phyloP scores from a whole-genome alignment of 1,140 invertebrate genomes.

The Cyphomyrmex costatus region DNA sequence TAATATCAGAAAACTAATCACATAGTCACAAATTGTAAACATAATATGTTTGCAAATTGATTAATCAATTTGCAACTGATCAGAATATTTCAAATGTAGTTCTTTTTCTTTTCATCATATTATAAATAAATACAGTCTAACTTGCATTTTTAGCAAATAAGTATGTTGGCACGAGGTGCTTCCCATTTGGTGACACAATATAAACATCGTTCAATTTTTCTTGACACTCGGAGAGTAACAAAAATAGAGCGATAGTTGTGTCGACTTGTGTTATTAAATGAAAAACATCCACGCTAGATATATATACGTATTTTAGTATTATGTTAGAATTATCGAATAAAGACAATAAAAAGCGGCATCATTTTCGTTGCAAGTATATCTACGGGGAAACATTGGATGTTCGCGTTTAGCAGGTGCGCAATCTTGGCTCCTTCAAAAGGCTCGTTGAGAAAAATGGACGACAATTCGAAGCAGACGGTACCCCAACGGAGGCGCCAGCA shows the following conservation, averaged over 20 bases:
- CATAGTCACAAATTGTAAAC: not conserved
- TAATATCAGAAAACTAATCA: not conserved
- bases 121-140: not conserved
- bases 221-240: too few relatives aligned
- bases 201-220: too few relatives aligned
- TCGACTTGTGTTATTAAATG: too few relatives aligned
- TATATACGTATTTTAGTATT: not conserved
- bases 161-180: not conserved
- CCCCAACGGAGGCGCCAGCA: constrained; percentile 71
- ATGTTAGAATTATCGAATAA: not conserved
- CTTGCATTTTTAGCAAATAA: not conserved
- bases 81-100: not conserved
- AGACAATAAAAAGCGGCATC: not conserved
- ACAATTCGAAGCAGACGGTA: constrained; percentile 63
- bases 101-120: not conserved
- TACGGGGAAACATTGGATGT: not conserved
- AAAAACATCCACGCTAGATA: not conserved
- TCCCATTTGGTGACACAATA: too few relatives aligned
- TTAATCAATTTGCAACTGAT: not conserved
- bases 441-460: constrained; percentile 61
- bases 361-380: constrained; percentile 25
- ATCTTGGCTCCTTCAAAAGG: not conserved
- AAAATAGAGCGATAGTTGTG: too few relatives aligned
- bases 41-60: too few relatives aligned
- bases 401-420: constrained; percentile 62